Percentiles rank a stretch among this genome's conserved stretches.
Conservation (phyloP, 2,113 vertebrate species). For the Orientallactaga bullata region DNA sequence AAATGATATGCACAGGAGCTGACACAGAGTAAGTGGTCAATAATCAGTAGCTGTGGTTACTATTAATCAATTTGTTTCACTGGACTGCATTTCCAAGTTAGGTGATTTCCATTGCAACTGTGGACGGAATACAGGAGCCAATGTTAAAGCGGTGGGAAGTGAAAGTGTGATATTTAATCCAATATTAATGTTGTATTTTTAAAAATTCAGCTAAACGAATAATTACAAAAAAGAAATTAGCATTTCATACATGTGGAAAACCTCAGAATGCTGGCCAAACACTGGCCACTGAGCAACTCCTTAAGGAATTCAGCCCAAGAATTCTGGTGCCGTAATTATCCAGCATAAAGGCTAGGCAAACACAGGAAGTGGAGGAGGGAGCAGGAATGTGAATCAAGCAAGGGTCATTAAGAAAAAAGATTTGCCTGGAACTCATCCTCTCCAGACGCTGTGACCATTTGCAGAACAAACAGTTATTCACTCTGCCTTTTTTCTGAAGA, state of each 20-base stretch:
- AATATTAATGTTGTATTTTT: constrained; percentile 37
- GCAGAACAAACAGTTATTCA: not conserved
- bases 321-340: not conserved
- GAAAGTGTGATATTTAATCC: constrained; percentile 24
- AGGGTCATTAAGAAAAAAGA: not conserved
- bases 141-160: not conserved
- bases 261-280: not conserved
- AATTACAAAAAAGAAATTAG: not conserved
- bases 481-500: constrained; percentile 24
- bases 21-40: not conserved
- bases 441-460: not conserved
- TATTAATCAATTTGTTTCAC: not conserved
- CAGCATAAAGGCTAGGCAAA: not conserved
- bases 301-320: not conserved
- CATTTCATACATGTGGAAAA: constrained; percentile 32
- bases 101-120: not conserved
- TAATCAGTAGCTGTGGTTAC: not conserved
- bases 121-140: not conserved
- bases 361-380: not conserved
- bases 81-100: not conserved
- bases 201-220: not conserved
- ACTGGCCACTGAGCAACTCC: not conserved
- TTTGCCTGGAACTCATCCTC: not conserved
- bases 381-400: not conserved
- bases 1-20: not conserved